Conservation (phyloP, 2,113 vertebrate species). For the Brachirus orientalis region DNA sequence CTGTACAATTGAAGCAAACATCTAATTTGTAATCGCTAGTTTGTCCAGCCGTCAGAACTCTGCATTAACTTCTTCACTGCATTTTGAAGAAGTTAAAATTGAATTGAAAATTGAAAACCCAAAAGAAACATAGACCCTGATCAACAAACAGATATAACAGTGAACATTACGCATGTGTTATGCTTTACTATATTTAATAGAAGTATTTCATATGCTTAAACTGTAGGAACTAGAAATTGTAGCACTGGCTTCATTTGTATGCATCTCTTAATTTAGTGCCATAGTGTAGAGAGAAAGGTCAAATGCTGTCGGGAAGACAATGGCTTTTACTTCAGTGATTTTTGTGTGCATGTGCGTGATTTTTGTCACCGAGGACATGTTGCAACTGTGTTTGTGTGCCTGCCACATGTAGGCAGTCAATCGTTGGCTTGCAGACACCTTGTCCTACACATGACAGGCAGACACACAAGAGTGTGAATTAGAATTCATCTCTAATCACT, state of each 20-base stretch:
- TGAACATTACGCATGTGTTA: no score
- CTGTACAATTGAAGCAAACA: no score
- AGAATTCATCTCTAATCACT: constrained; percentile 76
- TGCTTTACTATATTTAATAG: background rate
- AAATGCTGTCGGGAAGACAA: constrained; percentile 42
- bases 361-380: constrained; percentile 7
- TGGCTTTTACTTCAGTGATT: constrained; percentile 24
- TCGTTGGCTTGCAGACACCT: constrained; percentile 63
- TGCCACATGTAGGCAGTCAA: constrained; percentile 15
- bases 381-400: constrained; percentile 10
- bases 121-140: no score
- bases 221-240: background rate
- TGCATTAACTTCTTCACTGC: no score
- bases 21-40: no score
- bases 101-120: no score
- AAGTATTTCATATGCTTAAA: background rate
- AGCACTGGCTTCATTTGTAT: constrained; percentile 16
- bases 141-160: no score
- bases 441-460: constrained; percentile 64
- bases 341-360: constrained; percentile 12
- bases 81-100: no score
- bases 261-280: constrained; percentile 22
- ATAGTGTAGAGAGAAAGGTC: constrained; percentile 56
- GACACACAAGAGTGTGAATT: constrained; percentile 74
- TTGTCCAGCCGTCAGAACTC: no score